Evolutionary conservation across 2,113 vertebrate genomes (phyloP).

Genomic region (Raja brachyura): DNA sequence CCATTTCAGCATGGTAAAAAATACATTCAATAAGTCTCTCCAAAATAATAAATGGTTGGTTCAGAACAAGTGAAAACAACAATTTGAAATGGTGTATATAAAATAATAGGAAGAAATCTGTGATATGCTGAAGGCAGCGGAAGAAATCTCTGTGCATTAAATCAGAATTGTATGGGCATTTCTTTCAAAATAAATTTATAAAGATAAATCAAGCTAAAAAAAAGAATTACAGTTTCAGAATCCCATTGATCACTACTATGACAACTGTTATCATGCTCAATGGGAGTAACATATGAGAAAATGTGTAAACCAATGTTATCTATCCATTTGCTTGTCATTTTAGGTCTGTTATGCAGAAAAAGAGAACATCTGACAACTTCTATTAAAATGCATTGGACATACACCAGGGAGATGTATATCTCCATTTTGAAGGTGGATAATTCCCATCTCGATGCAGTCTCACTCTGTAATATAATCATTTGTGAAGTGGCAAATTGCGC

Average conservation of each 20-base stretch:
- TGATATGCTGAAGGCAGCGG: not conserved
- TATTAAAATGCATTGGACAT: conserved; percentile 24
- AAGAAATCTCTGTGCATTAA: not conserved
- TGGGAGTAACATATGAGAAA: not conserved
- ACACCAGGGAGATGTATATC: not conserved
- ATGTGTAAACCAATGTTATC: not conserved
- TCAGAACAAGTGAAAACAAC: not conserved
- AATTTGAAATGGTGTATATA: not conserved
- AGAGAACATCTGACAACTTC: not conserved
- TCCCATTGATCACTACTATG: not conserved
- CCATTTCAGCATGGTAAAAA: not conserved
- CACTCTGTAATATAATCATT: not conserved
- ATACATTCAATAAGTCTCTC: not conserved
- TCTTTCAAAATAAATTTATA: not conserved
- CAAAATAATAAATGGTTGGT: not conserved
- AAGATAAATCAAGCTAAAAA: not conserved
- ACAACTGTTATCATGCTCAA: not conserved
- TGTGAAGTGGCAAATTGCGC: not conserved
- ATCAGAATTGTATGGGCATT: not conserved
- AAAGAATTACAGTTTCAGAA: not conserved
- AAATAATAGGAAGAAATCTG: not conserved
- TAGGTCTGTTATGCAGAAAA: conserved; percentile 8
- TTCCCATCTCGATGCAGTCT: not conserved
- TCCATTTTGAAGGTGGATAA: not conserved
- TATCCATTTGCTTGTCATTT: not conserved